A percentile compares a stretch with the other conserved stretches of the same genome.
Evolutionary conservation across 2,797 vertebrate genomes (phyloP).

Genomic region (Acanthurus leucopareius): DNA sequence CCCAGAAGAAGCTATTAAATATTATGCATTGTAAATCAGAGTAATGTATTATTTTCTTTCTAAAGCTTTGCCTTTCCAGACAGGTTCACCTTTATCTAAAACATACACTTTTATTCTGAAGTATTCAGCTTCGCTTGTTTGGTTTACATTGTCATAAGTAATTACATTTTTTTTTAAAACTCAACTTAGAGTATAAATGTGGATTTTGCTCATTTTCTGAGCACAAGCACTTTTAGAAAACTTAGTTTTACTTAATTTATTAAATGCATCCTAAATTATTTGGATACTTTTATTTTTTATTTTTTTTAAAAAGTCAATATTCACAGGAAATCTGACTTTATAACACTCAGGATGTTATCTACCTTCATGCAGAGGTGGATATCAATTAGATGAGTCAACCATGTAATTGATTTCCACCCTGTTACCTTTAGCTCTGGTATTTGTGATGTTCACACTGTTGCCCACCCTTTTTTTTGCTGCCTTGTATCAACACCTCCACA

Average conservation of each 20-base stretch:
- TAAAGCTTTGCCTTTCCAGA: not conserved
- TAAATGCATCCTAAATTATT: conserved; percentile 41
- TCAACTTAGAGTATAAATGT: not conserved
- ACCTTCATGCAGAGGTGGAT: conserved; percentile 81
- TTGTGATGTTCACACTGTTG: conserved; percentile 70
- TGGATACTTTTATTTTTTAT: conserved; percentile 32
- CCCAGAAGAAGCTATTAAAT: conserved; percentile 8
- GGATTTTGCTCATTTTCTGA: not conserved
- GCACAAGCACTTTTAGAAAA: conserved; percentile 17
- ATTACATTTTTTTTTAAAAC: not conserved
- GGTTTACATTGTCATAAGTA: not conserved
- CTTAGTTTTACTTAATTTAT: conserved; percentile 32
- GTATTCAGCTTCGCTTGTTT: not conserved
- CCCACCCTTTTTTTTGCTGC: conserved; percentile 56
- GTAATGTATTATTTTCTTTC: conserved; percentile 6
- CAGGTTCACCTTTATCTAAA: conserved; percentile 10
- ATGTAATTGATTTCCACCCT: conserved; percentile 88
- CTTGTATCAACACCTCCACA: conserved; percentile 72
- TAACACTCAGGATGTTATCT: conserved; percentile 76
- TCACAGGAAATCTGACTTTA: conserved; percentile 53
- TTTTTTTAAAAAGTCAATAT: conserved; percentile 57
- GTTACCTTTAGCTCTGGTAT: conserved; percentile 79
- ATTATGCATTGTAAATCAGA: conserved; percentile 31
- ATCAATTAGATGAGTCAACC: conserved; percentile 84
- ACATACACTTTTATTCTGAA: not conserved